These are phyloP conservation scores for Exocentrus adspersus DNA, from an alignment of 2,888 invertebrate species.

Conservation along the genomic window DNA sequence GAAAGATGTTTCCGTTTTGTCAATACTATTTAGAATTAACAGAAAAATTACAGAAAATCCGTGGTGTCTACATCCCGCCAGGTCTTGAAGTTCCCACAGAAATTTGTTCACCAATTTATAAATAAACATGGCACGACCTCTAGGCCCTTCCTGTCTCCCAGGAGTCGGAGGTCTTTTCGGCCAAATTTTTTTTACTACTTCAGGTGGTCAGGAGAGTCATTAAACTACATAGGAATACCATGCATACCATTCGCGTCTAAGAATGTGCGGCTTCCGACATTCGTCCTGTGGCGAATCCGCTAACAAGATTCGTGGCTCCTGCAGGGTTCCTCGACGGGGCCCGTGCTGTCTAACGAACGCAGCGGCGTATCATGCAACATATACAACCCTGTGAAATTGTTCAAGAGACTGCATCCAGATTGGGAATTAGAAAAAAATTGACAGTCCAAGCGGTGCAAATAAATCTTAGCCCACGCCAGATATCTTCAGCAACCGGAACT, in stretches of 20 bases:
- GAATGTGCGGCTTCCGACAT: slow-evolving; percentile 45
- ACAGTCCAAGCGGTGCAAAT: not conserved
- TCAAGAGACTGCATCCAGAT: not conserved
- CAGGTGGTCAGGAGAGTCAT: slow-evolving; percentile 35
- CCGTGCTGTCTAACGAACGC: slow-evolving; percentile 16
- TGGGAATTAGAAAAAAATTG: too few relatives aligned
- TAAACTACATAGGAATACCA: slow-evolving; percentile 33
- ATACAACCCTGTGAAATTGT: not conserved
- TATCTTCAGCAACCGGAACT: slow-evolving; percentile 10
- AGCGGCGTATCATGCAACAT: slow-evolving; percentile 2
- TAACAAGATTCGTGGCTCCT: slow-evolving; percentile 45
- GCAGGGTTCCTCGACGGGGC: slow-evolving; percentile 1
- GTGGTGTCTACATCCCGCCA: not conserved
- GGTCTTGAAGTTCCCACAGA: slow-evolving; percentile 4
- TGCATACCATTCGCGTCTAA: slow-evolving; percentile 32
- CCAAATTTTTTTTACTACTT: slow-evolving; percentile 41
- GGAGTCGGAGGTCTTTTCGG: slow-evolving; percentile 33
- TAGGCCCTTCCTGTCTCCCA: slow-evolving; percentile 30
- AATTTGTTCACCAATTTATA: slow-evolving; percentile 12
- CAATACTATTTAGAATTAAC: too few relatives aligned
- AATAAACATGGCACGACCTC: not conserved
- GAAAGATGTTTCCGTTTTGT: too few relatives aligned
- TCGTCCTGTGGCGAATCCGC: slow-evolving; percentile 43
- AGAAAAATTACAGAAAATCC: not conserved
- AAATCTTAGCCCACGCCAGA: not conserved